phyloP scores from a whole-genome alignment of 1,140 invertebrate genomes.

The Pseudomyrmex sp. region DNA sequence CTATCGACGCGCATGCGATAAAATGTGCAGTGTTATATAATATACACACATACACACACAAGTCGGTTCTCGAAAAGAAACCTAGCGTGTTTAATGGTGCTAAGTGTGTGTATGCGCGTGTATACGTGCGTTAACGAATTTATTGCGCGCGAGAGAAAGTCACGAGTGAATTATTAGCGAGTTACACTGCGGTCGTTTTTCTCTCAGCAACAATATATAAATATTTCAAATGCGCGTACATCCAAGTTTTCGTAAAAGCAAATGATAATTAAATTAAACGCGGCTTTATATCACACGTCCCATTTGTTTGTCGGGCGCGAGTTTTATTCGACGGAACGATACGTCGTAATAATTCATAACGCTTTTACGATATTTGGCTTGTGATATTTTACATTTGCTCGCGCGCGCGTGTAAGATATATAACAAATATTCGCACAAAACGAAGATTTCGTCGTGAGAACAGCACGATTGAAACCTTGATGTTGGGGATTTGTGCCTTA shows the following conservation, averaged over 20 bases:
- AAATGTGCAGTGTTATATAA: constrained; percentile 22
- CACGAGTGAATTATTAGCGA: constrained; percentile 42
- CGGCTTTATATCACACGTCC: constrained; percentile 2
- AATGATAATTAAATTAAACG: neutral
- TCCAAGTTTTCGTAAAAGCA: neutral
- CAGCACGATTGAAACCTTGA: neutral
- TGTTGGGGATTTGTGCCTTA: neutral
- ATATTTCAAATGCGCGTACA: constrained; percentile 37
- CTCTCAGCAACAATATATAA: constrained; percentile 14
- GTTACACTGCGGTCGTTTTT: constrained; percentile 5
- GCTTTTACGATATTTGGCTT: neutral
- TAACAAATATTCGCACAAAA: no score
- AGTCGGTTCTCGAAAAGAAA: constrained; percentile 9
- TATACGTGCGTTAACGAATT: constrained; percentile 30
- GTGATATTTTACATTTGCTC: no score
- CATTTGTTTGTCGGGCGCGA: neutral
- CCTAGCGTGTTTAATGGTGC: constrained; percentile 26
- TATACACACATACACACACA: no score
- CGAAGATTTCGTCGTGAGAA: neutral
- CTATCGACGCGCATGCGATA: neutral
- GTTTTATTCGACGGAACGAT: constrained; percentile 6
- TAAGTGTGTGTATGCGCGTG: neutral
- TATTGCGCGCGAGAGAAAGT: constrained; percentile 26
- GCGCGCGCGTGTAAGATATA: no score
- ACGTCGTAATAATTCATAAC: neutral